These are phyloP conservation scores for Cylindroiulus punctatus DNA, from an alignment of 2,888 invertebrate species.

Conservation along the genomic window DNA sequence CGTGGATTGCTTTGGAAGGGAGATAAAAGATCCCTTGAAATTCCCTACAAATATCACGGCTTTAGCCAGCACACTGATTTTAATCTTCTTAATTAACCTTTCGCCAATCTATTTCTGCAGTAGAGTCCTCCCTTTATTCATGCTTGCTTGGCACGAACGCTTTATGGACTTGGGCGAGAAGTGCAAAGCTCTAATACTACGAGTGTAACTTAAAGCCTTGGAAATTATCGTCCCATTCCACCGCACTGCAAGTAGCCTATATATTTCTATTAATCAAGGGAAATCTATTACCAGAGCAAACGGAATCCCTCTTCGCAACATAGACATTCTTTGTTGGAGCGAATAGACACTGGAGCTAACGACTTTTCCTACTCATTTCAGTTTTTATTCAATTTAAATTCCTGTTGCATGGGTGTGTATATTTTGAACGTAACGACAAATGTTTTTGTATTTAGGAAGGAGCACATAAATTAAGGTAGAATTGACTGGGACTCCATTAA, in stretches of 20 bases:
- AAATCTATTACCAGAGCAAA: conserved; percentile 50
- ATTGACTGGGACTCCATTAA: too few relatives aligned
- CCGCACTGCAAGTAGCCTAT: conserved; percentile 3
- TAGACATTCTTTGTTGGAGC: not conserved
- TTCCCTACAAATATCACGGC: conserved; percentile 47
- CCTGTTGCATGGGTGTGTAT: not conserved
- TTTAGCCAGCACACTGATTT: conserved; percentile 46
- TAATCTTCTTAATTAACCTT: conserved; percentile 52
- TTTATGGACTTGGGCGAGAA: conserved; percentile 33
- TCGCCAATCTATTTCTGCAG: conserved; percentile 43
- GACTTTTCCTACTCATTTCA: not conserved
- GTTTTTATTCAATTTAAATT: not conserved
- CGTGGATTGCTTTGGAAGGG: conserved; percentile 34
- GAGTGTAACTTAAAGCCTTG: not conserved
- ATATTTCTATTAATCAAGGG: conserved; percentile 44
- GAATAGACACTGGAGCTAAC: not conserved
- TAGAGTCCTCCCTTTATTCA: conserved; percentile 33
- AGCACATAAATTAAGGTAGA: too few relatives aligned
- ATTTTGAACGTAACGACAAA: not conserved
- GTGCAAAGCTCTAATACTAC: not conserved
- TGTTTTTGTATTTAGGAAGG: too few relatives aligned
- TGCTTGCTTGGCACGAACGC: conserved; percentile 39
- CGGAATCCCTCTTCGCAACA: not conserved
- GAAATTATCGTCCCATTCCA: conserved; percentile 36
- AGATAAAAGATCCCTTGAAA: conserved; percentile 43